Conservation (phyloP, 2,888 invertebrate species). For the Hemicrepidius hirtus region DNA sequence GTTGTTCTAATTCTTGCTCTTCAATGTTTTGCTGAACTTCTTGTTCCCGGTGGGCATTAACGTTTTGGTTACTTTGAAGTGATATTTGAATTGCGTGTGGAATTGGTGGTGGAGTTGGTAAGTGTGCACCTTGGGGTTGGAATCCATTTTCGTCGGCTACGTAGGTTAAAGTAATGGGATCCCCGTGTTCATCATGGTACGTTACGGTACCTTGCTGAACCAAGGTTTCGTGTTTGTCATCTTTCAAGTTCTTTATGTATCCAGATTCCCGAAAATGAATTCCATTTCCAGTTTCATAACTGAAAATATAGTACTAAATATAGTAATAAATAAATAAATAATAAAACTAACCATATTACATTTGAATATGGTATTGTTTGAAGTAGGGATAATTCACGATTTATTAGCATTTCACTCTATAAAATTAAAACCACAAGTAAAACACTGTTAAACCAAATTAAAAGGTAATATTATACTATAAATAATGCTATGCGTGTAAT, state of each 20-base stretch:
- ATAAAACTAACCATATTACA: no score
- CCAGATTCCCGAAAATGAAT: slow-evolving; percentile 83
- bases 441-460: no score
- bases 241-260: slow-evolving; percentile 81
- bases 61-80: slow-evolving; percentile 58
- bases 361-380: no score
- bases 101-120: slow-evolving; percentile 89
- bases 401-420: no score
- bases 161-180: slow-evolving; percentile 79
- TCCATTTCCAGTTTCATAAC: slow-evolving; percentile 85
- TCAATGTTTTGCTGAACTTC: slow-evolving; percentile 4
- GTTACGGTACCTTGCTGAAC: slow-evolving; percentile 81
- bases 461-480: no score
- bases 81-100: slow-evolving; percentile 83
- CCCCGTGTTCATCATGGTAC: slow-evolving; percentile 85
- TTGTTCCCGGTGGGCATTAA: not conserved
- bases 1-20: slow-evolving; percentile 10
- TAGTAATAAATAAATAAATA: no score
- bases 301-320: no score
- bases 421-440: no score
- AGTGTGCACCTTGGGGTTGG: slow-evolving; percentile 78
- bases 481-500: no score
- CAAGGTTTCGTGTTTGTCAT: slow-evolving; percentile 79
- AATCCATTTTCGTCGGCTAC: slow-evolving; percentile 84
- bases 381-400: no score